Base-by-base conservation (phyloP, 2,113 vertebrate genomes). In the Pelecanoides urinatrix region DNA sequence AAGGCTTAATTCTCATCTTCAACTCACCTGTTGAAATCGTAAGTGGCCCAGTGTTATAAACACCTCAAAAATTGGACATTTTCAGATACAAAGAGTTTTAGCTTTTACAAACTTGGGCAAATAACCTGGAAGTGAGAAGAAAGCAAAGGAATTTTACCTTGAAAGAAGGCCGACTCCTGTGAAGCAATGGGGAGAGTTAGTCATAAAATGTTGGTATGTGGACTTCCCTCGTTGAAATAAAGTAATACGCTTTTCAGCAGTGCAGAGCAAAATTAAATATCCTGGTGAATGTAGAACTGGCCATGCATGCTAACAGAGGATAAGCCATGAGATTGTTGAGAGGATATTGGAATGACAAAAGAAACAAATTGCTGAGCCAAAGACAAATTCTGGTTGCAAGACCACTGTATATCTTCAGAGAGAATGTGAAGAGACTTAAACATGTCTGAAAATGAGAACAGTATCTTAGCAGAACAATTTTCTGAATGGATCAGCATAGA, bases 201-300 rank as follows among this genome's bases (percentile, higher is more conserved):
- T 30, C 6, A 8, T 2, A 1, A 58, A 49, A 36, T 6, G n/a
- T 5, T 61, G 67, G 7, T 20, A 1, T 11, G 36, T 58, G 30
- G 49, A 10, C 15, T 79, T 79, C 26, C 8, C 38, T 47, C 32
- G 23, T 0, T 30, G 58, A 49, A 73, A 68, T 70, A 3, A 65
- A 44, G 23, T 3, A 14, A 49, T 8, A 26, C 1, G 1, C 56
- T 72, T 63, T 9, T 3, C 34, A 65, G 83, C 47, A 58, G n/a
- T 44, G 76, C 50, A 68, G 66, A 49, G 47, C n/a, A 52, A 16
- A 85, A 77, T 30, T 40, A 11, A 79, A 61, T 42, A 22, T 9
- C 30, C 62, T 26, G 74, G 36, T 20, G 92, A 61, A 76, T 0
- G 26, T 0, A 12, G 49, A 62, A 6, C 26, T 63, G 65, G 23